phyloP scores from a whole-genome alignment of 2,888 invertebrate species.

The Maniola hyperantus region DNA sequence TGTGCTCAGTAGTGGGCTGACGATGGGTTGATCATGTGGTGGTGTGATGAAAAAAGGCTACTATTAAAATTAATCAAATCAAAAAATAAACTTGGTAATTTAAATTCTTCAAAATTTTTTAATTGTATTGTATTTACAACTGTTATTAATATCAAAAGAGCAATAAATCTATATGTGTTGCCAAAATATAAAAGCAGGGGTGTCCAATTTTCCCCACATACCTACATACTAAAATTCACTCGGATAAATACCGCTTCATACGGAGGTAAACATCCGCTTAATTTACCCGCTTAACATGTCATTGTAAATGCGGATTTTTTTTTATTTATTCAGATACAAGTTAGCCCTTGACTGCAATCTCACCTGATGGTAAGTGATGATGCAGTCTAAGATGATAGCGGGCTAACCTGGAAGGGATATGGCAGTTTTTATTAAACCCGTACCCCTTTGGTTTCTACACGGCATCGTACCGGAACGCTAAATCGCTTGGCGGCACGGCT shows the following conservation, averaged over 20 bases:
- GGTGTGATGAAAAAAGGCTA: neutral
- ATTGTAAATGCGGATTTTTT: neutral
- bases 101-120: too few species aligned
- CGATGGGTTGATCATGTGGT: too few species aligned
- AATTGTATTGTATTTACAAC: neutral
- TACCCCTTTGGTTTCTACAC: too few species aligned
- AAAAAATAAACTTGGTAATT: neutral
- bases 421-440: too few species aligned
- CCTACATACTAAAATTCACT: slow-evolving; percentile 2
- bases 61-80: neutral
- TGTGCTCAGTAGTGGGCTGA: too few species aligned
- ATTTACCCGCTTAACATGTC: slow-evolving; percentile 7
- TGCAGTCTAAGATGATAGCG: too few species aligned
- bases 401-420: too few species aligned
- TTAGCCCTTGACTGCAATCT: too few species aligned
- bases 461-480: too few species aligned
- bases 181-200: neutral
- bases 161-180: neutral
- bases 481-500: too few species aligned
- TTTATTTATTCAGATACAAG: too few species aligned
- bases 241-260: neutral
- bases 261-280: slow-evolving; percentile 2
- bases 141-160: neutral
- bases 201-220: slow-evolving; percentile 1
- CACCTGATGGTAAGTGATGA: too few species aligned